Evolutionary conservation across 2,113 vertebrate genomes (phyloP), one percentile per base, ranked within the genome.

Genomic region (Capreolus pygargus): DNA sequence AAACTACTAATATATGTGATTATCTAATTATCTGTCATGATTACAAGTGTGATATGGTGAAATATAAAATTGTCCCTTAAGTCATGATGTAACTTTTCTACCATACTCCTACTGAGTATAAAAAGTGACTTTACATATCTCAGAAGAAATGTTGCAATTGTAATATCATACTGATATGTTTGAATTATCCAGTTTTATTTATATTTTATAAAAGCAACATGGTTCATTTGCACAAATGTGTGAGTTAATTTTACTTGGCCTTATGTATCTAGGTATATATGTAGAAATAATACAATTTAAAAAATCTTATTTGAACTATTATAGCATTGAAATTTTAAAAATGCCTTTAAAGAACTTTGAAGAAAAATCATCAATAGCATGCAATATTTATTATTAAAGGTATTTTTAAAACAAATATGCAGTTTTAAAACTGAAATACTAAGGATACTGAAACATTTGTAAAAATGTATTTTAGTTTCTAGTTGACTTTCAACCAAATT

Each of bases 401-500:
- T 78, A 61, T 4, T 79, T 87, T 15, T 57, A 78, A 86, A 89
- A 94, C 28, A 79, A 86, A 86, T 60, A 7, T 88, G 45, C 94
- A 54, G 74, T 39, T 95, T 96, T n/a, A 91, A 64, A 90, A 79
- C 27, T 64, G 88, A 96, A 60, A 54, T 88, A 1, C 94, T 98
- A 94, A 97, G 52, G 7, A 67, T 83, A 91, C 36, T 86, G 16
- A 86, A 93, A 88, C 74, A 78, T 95, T 10, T 1, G 1, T 17
- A 93, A 74, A 70, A 92, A 23, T 88, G 57, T 55, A 47, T 93
- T 96, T 84, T 88, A 21, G 36, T 39, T 91, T 91, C 95, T 93
- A 91, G 52, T 54, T 94, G 85, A 97, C 45, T 96, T 97, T 94
- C 47, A 91, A 27, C 9, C 27, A 96, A 95, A 33, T 83, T 91